phyloP scores from a whole-genome alignment of 2,113 vertebrate genomes.

The Alethe castanea region DNA sequence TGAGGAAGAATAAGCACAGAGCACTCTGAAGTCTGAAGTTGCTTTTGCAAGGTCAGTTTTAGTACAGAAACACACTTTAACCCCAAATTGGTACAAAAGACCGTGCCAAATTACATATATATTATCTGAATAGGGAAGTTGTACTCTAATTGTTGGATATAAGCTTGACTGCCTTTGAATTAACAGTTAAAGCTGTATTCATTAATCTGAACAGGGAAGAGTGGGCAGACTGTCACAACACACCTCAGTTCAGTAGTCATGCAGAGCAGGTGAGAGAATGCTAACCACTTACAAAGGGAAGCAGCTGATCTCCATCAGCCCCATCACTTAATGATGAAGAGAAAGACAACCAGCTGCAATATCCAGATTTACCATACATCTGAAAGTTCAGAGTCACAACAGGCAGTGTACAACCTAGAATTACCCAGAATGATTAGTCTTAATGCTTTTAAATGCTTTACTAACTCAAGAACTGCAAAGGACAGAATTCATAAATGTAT shows the following conservation, averaged over 20 bases:
- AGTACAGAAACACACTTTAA: neutral
- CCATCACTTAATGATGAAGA: neutral
- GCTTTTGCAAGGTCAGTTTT: neutral
- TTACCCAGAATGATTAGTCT: slow-evolving; percentile 57
- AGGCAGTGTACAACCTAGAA: neutral
- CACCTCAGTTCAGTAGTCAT: slow-evolving; percentile 71
- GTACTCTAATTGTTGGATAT: slow-evolving; percentile 75
- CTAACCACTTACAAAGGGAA: slow-evolving; percentile 36
- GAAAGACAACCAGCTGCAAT: slow-evolving; percentile 14
- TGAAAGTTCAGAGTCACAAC: slow-evolving; percentile 12
- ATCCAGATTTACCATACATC: neutral
- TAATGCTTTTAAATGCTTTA: slow-evolving; percentile 57
- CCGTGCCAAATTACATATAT: neutral
- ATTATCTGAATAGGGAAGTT: slow-evolving; percentile 62
- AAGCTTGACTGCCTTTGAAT: slow-evolving; percentile 79
- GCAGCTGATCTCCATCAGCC: slow-evolving; percentile 46
- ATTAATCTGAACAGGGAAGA: slow-evolving; percentile 76
- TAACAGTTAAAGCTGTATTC: slow-evolving; percentile 76
- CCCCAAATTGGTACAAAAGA: slow-evolving; percentile 11
- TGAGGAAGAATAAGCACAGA: neutral
- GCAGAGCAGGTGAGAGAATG: slow-evolving; percentile 63
- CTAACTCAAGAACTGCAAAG: neutral
- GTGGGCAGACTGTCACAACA: slow-evolving; percentile 75
- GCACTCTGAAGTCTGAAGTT: neutral
- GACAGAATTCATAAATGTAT: slow-evolving; percentile 43